These are phyloP conservation scores for Glaucopsyche alexis DNA, from an alignment of 2,888 invertebrate species.

Conservation along the genomic window DNA sequence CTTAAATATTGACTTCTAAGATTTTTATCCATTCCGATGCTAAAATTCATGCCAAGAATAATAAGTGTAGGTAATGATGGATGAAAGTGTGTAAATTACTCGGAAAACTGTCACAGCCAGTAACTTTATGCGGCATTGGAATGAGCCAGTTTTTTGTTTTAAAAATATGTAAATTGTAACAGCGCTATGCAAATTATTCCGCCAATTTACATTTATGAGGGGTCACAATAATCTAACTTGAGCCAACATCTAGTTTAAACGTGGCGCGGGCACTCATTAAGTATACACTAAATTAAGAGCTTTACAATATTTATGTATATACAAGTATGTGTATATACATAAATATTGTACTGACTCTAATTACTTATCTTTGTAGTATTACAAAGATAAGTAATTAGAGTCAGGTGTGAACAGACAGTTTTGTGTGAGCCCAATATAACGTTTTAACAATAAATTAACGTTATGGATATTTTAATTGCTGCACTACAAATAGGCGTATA, in stretches of 20 bases:
- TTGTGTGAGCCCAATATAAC: too few relatives aligned
- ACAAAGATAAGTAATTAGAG: too few relatives aligned
- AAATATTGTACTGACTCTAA: too few relatives aligned
- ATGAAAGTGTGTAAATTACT: constrained; percentile 12
- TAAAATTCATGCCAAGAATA: background rate
- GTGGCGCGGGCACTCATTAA: background rate
- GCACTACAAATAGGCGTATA: too few relatives aligned
- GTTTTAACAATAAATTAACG: too few relatives aligned
- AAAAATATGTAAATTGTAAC: constrained; percentile 23
- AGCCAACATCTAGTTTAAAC: constrained; percentile 6
- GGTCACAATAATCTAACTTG: constrained; percentile 10
- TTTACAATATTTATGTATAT: too few relatives aligned
- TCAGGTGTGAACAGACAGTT: too few relatives aligned
- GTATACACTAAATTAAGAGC: constrained; percentile 22
- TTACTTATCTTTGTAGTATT: too few relatives aligned
- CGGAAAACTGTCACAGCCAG: background rate
- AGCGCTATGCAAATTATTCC: constrained; percentile 4
- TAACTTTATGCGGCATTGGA: background rate
- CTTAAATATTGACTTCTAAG: too few relatives aligned
- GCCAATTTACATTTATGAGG: constrained; percentile 16
- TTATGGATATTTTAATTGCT: too few relatives aligned
- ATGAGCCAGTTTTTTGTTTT: constrained; percentile 11
- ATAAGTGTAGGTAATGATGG: background rate
- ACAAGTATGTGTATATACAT: too few relatives aligned
- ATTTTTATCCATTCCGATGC: too few relatives aligned